phyloP scores from a whole-genome alignment of 2,113 vertebrate genomes.

The Neogobius melanostomus region DNA sequence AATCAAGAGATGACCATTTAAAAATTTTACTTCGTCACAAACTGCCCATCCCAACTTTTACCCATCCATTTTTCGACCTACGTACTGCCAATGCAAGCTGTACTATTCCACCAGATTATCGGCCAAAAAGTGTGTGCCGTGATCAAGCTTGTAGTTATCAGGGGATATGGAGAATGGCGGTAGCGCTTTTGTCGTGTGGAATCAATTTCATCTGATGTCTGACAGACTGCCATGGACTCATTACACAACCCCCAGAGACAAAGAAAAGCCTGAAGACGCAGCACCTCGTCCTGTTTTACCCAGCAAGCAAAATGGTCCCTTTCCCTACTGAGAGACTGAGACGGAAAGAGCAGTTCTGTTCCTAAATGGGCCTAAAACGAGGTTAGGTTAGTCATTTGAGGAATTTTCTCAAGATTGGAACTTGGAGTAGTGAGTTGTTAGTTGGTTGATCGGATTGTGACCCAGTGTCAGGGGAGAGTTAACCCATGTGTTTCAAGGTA shows the following conservation, averaged over 20 bases:
- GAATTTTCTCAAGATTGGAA: slow-evolving; percentile 23
- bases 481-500: slow-evolving; percentile 20
- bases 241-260: slow-evolving; percentile 61
- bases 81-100: neutral
- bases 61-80: neutral
- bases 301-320: slow-evolving; percentile 32
- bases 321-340: slow-evolving; percentile 20
- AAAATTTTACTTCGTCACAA: neutral
- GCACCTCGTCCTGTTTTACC: slow-evolving; percentile 15
- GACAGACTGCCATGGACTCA: slow-evolving; percentile 60
- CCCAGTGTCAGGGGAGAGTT: slow-evolving; percentile 17
- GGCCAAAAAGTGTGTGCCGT: slow-evolving; percentile 9
- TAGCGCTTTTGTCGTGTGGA: slow-evolving; percentile 42
- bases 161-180: slow-evolving; percentile 21
- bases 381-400: slow-evolving; percentile 32
- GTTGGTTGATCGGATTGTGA: slow-evolving; percentile 37
- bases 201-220: slow-evolving; percentile 64
- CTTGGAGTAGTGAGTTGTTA: slow-evolving; percentile 19
- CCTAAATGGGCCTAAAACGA: slow-evolving; percentile 35
- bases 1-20: no score
- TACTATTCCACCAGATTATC: slow-evolving; percentile 9
- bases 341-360: slow-evolving; percentile 22
- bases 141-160: slow-evolving; percentile 19
- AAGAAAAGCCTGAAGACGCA: slow-evolving; percentile 54
- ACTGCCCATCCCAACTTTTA: neutral